Evolutionary conservation across 2,113 vertebrate species (phyloP), one percentile per base, ranked within the genome.

Genomic region (Triplophysa tibetana): DNA sequence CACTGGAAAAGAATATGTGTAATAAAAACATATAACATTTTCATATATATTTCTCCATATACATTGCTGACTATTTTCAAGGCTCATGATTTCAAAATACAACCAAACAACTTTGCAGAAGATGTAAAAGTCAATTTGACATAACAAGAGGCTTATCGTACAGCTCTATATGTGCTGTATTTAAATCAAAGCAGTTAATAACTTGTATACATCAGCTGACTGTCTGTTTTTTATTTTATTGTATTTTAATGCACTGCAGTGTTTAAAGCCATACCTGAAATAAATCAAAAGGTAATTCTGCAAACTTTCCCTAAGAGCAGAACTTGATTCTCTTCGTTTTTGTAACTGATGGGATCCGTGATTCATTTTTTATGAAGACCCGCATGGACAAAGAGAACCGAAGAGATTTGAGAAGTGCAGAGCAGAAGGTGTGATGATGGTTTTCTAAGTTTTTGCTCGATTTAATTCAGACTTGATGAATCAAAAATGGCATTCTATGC

Each of bases 401-500:
- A 17, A 56, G 17, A 58, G 54, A 58, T 21, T 21, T 23, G 4
- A 75, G 43, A 6, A 43, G 56, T 45, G 14, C 8, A 45, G 66
- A 26, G 64, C 5, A 19, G 14, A 70, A 68, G 33, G 33, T 26
- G 66, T 79, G 50, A 62, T 45, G 43, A 61, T 24, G 38, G 9
- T 62, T 75, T 75, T 61, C 72, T 3, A 60, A 17, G 70, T 73
- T 73, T 60, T 70, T 17, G 23, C 48, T 81, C 43, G 79, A 68
- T 82, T 72, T 82, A 84, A 81, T 85, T 84, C 87, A 83, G 84
- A 74, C 58, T 62, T 69, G 87, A 86, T 91, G 84, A 88, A 91
- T 89, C 89, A 87, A 87, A 83, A 86, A 90, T 87, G 86, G 62
- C 80, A 74, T 83, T 17, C 13, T 84, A 77, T 83, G 79, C 89